phyloP scores from a whole-genome alignment of 2,797 vertebrate species.

The Uromys caudimaculatus region DNA sequence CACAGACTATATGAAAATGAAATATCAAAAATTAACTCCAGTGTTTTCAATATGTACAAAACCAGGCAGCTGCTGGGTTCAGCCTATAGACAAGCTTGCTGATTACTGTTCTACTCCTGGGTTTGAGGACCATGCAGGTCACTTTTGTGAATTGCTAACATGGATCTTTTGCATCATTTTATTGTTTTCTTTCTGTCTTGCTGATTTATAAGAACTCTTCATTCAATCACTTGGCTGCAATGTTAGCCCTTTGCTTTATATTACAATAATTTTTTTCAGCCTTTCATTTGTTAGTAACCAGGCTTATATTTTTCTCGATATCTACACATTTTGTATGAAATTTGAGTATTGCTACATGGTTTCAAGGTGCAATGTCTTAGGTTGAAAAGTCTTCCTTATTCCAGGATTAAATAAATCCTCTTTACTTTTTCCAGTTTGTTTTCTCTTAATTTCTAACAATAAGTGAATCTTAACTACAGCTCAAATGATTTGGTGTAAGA shows the following conservation, averaged over 20 bases:
- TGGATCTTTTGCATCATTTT: slow-evolving; percentile 15
- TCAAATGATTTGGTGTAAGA: slow-evolving; percentile 50
- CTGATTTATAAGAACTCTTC: neutral
- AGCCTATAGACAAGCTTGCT: neutral
- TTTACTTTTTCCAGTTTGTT: slow-evolving; percentile 39
- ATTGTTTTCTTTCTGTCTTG: neutral
- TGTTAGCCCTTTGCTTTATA: neutral
- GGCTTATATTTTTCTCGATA: slow-evolving; percentile 14
- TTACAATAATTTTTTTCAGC: neutral
- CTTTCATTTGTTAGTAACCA: slow-evolving; percentile 52
- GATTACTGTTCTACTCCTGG: neutral
- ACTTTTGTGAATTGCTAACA: slow-evolving; percentile 15
- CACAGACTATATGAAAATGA: neutral
- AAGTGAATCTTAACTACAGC: neutral
- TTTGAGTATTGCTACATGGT: slow-evolving; percentile 17
- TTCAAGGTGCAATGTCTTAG: slow-evolving; percentile 15
- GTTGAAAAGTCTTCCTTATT: slow-evolving; percentile 30
- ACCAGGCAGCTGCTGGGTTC: neutral
- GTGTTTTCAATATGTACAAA: neutral
- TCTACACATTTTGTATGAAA: neutral
- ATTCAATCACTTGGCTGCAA: neutral
- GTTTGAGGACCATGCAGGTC: neutral
- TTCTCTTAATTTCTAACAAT: slow-evolving; percentile 42
- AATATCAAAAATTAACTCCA: neutral
- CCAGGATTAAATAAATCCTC: slow-evolving; percentile 35